Evolutionary conservation across 2,888 invertebrate species (phyloP), one percentile per base, ranked within the genome.

Genomic region (Lapara coniferarum): DNA sequence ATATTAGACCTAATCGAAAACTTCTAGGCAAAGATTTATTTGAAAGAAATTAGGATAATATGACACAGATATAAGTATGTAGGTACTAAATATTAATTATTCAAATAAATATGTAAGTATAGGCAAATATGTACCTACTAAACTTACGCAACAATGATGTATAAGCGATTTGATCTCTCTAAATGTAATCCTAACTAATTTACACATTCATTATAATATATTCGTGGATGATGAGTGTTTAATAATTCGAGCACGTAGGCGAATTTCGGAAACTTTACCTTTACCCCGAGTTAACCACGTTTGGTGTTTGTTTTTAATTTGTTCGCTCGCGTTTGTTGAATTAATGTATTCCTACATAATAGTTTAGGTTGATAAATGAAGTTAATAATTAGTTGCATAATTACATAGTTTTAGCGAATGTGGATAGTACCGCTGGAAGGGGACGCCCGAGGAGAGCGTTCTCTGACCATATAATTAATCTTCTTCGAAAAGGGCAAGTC

Each of bases 291-390:
- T 13, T 49, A 46, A 63, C 63, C 49, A 63, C 46, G 63, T 49
- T 63, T 63, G 46, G 63, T 63, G 49, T 63, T 63, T 63, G 63
- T 14, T 63, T 63, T 63, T 63, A 63, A 49, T 46, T 63, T n/a
- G 44, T 46, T 46, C 49, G 46, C 49, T 63, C 46, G 44, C 44
- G 16, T 46, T 46, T 59, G 46, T 16, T 14, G 16, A 46, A 63
- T 19, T 19, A 49, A 5, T 46, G 19, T 25, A 13, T 25, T 13
- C 56, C 19, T 46, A 59, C n/a, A 14, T 13, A 19, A 19, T 63
- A 63, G 49, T 63, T 63, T 46, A 46, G 59, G 16, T 63, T 49
- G 46, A 63, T 63, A 19, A n/a, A 63, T 46, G 19, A 59, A 59
- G 19, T 63, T 16, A n/a, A n/a, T n/a, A n/a, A n/a, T n/a, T n/a